Base-by-base conservation (phyloP, 1,140 invertebrate genomes). In the Monomorium pharaonis region DNA sequence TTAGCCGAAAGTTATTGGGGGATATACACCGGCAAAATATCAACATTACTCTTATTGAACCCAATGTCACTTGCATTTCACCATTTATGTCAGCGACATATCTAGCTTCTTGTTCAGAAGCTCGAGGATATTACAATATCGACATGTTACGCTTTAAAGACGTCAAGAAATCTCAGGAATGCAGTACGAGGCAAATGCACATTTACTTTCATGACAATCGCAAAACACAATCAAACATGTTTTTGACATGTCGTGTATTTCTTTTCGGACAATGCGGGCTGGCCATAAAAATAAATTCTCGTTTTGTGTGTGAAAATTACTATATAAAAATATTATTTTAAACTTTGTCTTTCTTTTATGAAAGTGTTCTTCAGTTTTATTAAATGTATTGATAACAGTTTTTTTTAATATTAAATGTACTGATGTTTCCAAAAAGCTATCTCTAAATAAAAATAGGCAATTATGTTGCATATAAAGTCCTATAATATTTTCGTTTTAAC, bases 81-180 rank as follows among this genome's bases (percentile, higher is more conserved):
- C 76, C 27, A 74, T 74, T 60, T 74, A 33, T 24, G 24, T 60
- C 78, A 58, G 16, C 51, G 10, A 14, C 51, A 81, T 14, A 42
- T 60, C 78, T 18, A n/a, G 24, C 14, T 81, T 0, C 37, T 72
- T 44, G 33, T 56, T 42, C 51, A 44, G 69, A 44, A 72, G 2
- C 24, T 12, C 16, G 16, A 83, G 33, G 44, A 60, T 74, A 60
- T 74, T 60, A n/a, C 37, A 27, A 58, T 74, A 83, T 83, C 51
- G 65, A 81, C 24, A 44, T 81, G 78, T 58, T 37, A 51, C 12
- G 7, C 33, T 83, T 72, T 72, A 74, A 83, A n/a, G 27, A 24
- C 58, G 78, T 83, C 78, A 83, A 72, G 37, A 83, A 74, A 60
- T 83, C 49, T 56, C 27, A 4, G 7, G 16, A 37, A 44, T 47